Evolutionary conservation across 92 coral and sea anemone species (phyloP).

Genomic region (Virgularia gustaviana): DNA sequence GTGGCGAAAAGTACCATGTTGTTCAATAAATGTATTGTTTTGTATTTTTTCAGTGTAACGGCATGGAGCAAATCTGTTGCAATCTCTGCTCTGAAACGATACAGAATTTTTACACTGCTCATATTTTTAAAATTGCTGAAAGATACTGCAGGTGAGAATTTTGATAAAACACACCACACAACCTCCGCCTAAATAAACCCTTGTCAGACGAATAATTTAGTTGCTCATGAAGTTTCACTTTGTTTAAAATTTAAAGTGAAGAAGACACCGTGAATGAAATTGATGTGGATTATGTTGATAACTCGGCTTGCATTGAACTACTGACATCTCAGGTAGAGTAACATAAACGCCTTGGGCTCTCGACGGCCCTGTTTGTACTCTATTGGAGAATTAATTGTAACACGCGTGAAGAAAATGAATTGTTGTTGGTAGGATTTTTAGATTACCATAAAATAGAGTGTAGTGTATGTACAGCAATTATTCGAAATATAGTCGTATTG

Average conservation of each 20-base stretch:
- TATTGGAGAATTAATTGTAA: not conserved
- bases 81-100: slow-evolving; percentile 94
- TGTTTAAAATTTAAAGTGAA: slow-evolving; percentile 66
- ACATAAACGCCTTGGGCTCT: not conserved
- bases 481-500: not conserved
- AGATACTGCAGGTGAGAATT: slow-evolving; percentile 91
- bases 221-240: no score
- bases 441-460: no score
- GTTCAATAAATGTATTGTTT: not conserved
- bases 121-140: slow-evolving; percentile 82
- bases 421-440: no score
- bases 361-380: not conserved
- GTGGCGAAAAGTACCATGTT: not conserved
- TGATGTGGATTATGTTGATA: slow-evolving; percentile 72
- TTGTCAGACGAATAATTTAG: no score
- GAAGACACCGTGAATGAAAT: slow-evolving; percentile 60
- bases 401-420: not conserved
- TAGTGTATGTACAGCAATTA: no score
- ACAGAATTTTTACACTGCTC: slow-evolving; percentile 93
- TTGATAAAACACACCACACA: not conserved
- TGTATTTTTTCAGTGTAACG: slow-evolving; percentile 59
- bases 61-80: slow-evolving; percentile 81
- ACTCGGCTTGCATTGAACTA: slow-evolving; percentile 85
- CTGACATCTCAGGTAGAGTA: slow-evolving; percentile 77
- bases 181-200: no score